phyloP scores from a whole-genome alignment of 2,888 invertebrate genomes.

The Chrysolina oricalcia region DNA sequence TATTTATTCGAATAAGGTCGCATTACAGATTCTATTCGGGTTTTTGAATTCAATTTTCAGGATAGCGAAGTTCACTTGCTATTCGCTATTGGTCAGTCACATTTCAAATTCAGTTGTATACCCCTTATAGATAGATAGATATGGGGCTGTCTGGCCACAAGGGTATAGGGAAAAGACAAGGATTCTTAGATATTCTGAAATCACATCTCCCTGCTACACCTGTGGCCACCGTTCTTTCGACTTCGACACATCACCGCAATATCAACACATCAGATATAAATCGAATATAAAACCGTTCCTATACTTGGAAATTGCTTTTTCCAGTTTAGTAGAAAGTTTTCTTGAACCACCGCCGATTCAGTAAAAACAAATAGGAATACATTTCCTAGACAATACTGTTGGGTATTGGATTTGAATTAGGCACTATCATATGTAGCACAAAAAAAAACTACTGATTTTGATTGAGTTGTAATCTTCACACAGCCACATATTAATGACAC shows the following conservation, averaged over 20 bases:
- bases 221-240: conserved; percentile 63
- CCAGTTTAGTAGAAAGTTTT: not conserved
- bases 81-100: conserved; percentile 69
- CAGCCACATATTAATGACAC: no score
- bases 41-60: conserved; percentile 73
- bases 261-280: conserved; percentile 67
- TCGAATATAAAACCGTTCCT: conserved; percentile 37
- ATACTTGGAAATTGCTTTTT: conserved; percentile 45
- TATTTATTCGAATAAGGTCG: conserved; percentile 59
- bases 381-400: not conserved
- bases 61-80: conserved; percentile 70
- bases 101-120: conserved; percentile 72
- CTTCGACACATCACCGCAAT: conserved; percentile 61
- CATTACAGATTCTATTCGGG: conserved; percentile 72
- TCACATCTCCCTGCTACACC: conserved; percentile 70
- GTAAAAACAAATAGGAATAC: conserved; percentile 5
- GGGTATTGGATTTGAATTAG: no score
- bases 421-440: no score
- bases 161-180: conserved; percentile 70
- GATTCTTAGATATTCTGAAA: conserved; percentile 70
- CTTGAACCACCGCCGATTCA: not conserved
- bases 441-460: no score
- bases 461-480: no score
- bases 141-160: conserved; percentile 66
- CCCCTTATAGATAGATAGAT: conserved; percentile 71